phyloP scores from a whole-genome alignment of 92 coral and sea anemone species.

The Palythoa grandis region DNA sequence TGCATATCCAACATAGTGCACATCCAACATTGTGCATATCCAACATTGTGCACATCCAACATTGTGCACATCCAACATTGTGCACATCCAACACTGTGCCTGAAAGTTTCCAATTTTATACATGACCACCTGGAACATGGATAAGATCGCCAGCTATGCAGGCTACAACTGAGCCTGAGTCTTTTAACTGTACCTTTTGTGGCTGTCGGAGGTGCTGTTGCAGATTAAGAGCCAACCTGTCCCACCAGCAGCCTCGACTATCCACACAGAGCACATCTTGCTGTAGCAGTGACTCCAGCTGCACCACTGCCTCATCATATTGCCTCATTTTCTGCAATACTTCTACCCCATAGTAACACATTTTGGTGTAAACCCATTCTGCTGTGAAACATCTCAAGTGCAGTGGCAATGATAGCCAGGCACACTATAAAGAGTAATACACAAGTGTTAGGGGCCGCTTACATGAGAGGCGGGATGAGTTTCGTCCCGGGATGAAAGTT shows the following conservation, averaged over 20 bases:
- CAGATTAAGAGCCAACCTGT: slow-evolving; percentile 85
- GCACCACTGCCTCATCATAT: slow-evolving; percentile 84
- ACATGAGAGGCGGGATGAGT: no score
- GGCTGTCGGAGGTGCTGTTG: slow-evolving; percentile 97
- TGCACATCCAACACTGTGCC: neutral
- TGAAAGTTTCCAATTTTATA: no score
- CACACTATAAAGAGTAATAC: slow-evolving; percentile 8
- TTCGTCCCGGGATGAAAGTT: no score
- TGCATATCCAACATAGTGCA: no score
- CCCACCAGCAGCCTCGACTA: slow-evolving; percentile 94
- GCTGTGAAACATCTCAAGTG: slow-evolving; percentile 91
- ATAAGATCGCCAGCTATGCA: no score
- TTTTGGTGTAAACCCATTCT: slow-evolving; percentile 86
- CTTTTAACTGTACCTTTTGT: slow-evolving; percentile 60
- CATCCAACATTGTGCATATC: no score
- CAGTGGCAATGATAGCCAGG: slow-evolving; percentile 65
- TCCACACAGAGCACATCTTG: slow-evolving; percentile 85
- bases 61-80: neutral
- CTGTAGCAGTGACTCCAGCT: slow-evolving; percentile 67
- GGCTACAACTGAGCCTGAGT: neutral
- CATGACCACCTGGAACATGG: no score
- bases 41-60: neutral
- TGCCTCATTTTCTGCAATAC: slow-evolving; percentile 85
- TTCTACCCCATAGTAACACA: slow-evolving; percentile 95
- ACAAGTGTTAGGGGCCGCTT: neutral